These are phyloP conservation scores for Fukomys damarensis DNA, from an alignment of 2,113 vertebrate genomes.

Conservation along the genomic window DNA sequence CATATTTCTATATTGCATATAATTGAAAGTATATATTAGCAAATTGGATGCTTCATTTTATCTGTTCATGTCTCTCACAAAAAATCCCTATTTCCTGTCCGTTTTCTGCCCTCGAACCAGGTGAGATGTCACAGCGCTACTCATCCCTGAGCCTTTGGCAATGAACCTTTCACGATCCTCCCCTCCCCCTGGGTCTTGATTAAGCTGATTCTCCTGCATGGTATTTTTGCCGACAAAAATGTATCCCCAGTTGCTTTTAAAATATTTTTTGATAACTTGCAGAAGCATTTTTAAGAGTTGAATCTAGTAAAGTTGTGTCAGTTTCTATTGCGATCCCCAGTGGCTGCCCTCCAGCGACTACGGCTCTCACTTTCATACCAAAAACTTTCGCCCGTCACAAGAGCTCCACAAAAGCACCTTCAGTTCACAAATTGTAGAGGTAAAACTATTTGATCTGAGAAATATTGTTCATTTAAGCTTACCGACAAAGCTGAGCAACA, in stretches of 20 bases:
- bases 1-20: background rate
- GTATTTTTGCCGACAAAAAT: conserved; percentile 51
- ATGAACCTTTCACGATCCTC: background rate
- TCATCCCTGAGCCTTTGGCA: conserved; percentile 17
- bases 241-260: conserved; percentile 40
- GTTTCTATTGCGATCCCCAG: conserved; percentile 59
- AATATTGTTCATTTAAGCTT: conserved; percentile 41
- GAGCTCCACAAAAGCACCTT: conserved; percentile 47
- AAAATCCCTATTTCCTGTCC: background rate
- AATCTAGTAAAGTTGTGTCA: background rate
- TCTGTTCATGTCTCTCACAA: background rate
- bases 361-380: conserved; percentile 65
- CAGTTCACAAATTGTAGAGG: conserved; percentile 57
- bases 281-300: conserved; percentile 58
- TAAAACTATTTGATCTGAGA: conserved; percentile 53
- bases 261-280: conserved; percentile 53
- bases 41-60: background rate
- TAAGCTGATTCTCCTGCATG: conserved; percentile 32
- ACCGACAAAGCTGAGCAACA: conserved; percentile 26
- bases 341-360: conserved; percentile 63
- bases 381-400: conserved; percentile 68
- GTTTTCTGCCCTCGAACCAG: background rate
- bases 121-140: background rate
- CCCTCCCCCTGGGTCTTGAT: background rate
- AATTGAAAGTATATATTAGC: background rate